phyloP scores from a whole-genome alignment of 2,888 invertebrate species.

The Polymixis flavicincta region DNA sequence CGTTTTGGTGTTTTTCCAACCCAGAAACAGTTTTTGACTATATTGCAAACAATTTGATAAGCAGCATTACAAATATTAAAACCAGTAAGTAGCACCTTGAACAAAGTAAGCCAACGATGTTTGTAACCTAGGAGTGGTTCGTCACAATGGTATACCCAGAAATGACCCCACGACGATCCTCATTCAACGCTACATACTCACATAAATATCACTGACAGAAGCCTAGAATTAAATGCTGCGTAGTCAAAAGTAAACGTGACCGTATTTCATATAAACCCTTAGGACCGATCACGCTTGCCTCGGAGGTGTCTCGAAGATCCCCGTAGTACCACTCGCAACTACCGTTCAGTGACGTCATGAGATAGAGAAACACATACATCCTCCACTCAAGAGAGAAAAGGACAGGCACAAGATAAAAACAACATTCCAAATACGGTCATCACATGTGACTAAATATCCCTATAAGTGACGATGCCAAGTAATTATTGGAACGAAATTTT shows the following conservation, averaged over 20 bases:
- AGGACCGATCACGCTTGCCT: slow-evolving; percentile 57
- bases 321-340: slow-evolving; percentile 73
- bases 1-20: not conserved
- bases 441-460: slow-evolving; percentile 88
- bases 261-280: slow-evolving; percentile 45
- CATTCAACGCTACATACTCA: slow-evolving; percentile 44
- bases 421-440: slow-evolving; percentile 88
- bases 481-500: slow-evolving; percentile 77
- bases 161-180: slow-evolving; percentile 47
- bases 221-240: slow-evolving; percentile 17
- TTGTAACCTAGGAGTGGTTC: slow-evolving; percentile 28
- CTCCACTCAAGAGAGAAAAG: slow-evolving; percentile 62
- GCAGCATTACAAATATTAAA: not conserved
- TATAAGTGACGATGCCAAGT: slow-evolving; percentile 76
- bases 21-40: not conserved
- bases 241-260: slow-evolving; percentile 19
- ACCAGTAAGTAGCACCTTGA: slow-evolving; percentile 2
- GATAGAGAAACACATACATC: slow-evolving; percentile 72
- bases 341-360: slow-evolving; percentile 86
- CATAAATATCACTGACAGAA: slow-evolving; percentile 33
- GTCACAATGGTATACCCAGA: slow-evolving; percentile 45
- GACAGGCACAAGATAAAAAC: slow-evolving; percentile 80
- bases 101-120: slow-evolving; percentile 10
- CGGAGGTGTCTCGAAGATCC: slow-evolving; percentile 67
- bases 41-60: not conserved